Conservation (phyloP, 2,797 vertebrate species). For the Silurus lanzhouensis region DNA sequence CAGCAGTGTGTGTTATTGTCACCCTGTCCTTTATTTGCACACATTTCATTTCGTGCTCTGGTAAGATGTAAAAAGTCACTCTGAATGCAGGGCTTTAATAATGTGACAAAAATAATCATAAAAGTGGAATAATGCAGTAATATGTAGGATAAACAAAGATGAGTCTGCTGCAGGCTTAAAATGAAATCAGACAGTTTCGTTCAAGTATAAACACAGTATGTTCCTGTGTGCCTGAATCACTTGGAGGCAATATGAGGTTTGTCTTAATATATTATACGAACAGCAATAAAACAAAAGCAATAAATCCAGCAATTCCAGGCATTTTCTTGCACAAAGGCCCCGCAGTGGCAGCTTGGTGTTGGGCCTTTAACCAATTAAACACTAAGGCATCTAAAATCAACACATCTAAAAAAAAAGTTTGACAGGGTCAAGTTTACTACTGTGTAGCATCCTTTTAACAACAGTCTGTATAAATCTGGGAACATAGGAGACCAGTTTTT, state of each 20-base stretch:
- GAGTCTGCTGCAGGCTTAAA: conserved; percentile 8
- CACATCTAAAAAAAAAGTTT: too few species aligned
- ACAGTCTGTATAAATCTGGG: too few species aligned
- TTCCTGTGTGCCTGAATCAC: background rate
- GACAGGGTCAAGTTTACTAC: too few species aligned
- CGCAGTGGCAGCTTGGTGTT: background rate
- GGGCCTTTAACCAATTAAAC: background rate
- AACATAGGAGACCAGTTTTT: too few species aligned
- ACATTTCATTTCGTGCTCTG: conserved; percentile 25
- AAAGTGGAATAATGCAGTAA: background rate
- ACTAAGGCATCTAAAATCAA: background rate
- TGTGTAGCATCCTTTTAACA: too few species aligned
- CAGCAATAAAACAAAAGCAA: conserved; percentile 6
- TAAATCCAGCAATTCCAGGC: background rate
- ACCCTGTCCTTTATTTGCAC: background rate
- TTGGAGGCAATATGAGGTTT: background rate
- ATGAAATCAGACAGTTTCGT: conserved; percentile 24
- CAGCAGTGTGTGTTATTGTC: conserved; percentile 3
- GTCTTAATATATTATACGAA: background rate
- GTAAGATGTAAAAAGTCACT: conserved; percentile 29
- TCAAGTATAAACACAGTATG: background rate
- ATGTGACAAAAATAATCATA: conserved; percentile 15
- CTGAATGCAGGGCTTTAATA: conserved; percentile 21
- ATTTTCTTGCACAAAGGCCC: background rate
- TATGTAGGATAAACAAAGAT: conserved; percentile 5